Conservation (phyloP, 2,888 invertebrate genomes). For the Trichopoda pennipes region DNA sequence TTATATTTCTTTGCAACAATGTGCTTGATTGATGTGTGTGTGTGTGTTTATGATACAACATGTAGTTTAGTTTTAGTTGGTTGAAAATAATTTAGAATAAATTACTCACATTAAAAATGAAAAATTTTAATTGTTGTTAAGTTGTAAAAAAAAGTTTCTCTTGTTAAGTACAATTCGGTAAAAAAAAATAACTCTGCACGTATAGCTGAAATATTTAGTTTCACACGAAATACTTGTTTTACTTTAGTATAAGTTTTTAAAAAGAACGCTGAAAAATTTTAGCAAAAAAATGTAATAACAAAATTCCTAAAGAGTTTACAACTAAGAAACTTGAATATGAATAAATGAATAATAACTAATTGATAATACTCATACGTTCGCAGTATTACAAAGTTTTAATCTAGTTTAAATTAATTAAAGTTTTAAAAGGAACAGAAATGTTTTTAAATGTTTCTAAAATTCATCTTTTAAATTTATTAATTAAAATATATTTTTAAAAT, state of each 20-base stretch:
- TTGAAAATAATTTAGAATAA: constrained; percentile 12
- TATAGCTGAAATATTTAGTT: constrained; percentile 16
- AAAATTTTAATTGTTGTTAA: constrained; percentile 40
- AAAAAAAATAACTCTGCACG: constrained; percentile 4
- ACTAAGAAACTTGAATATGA: not conserved
- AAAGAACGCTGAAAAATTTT: constrained; percentile 14
- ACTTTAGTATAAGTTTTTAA: constrained; percentile 3
- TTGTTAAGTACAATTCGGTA: constrained; percentile 34
- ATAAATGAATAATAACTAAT: not conserved
- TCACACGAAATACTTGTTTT: constrained; percentile 18
- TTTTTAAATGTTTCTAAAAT: not conserved
- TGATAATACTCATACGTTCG: constrained; percentile 4
- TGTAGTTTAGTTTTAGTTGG: constrained; percentile 11
- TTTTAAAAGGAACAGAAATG: not conserved
- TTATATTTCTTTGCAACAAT: not conserved
- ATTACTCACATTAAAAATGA: constrained; percentile 26
- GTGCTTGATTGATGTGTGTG: not conserved
- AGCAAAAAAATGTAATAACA: not conserved
- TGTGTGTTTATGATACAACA: not conserved
- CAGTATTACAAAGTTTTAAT: not conserved
- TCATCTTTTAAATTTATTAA: too few species aligned
- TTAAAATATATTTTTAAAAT: too few species aligned
- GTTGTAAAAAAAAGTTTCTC: constrained; percentile 26
- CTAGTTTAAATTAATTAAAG: not conserved
- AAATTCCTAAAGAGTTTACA: not conserved